Evolutionary conservation across 2,888 invertebrate genomes (phyloP), one percentile per base, ranked within the genome.

Genomic region (Limulus polyphemus): DNA sequence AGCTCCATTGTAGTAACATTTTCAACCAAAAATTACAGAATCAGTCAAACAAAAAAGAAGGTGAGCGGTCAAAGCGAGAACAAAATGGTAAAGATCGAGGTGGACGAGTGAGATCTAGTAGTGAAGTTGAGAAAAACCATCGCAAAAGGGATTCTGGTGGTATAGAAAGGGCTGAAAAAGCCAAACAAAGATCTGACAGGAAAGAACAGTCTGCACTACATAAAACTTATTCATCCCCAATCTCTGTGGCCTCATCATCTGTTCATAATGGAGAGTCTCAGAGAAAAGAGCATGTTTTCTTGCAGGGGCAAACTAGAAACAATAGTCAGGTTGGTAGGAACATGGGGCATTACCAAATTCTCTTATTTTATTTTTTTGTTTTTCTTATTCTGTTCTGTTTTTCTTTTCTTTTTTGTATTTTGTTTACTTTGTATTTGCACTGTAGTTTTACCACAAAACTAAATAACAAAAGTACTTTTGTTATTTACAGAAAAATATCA

Each of bases 151-250:
- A 65, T 52, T 65, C 65, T 59, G 63, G 63, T 48, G 63, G 63
- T 11, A 55, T 63, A 56, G 63, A 65, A 56, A 59, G 63, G 16
- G 59, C 49, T 48, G 65, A 65, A 56, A 56, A 55, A 47, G 62
- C 61, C 58, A 63, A 63, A 59, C 56, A 61, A 56, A 65, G 63
- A 51, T 60, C 57, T 56, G 62, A 63, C 54, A 59, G 61, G 47
- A 63, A 61, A 61, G 62, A 65, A 61, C 61, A 63, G 48, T 57
- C 65, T 49, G 63, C 65, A 12, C 61, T 63, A 56, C 65, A 65
- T 49, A 65, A 65, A 63, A 62, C 65, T 14, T 62, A 62, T 61
- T 65, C 65, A 48, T 65, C 65, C 59, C 65, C 65, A 57, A 63
- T 63, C 56, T 63, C 65, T 56, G 61, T 65, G 59, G 59, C 63